A percentile compares a stretch with the other conserved stretches of the same genome.
Conservation (phyloP, 2,888 invertebrate genomes). For the Rosalia funebris region DNA sequence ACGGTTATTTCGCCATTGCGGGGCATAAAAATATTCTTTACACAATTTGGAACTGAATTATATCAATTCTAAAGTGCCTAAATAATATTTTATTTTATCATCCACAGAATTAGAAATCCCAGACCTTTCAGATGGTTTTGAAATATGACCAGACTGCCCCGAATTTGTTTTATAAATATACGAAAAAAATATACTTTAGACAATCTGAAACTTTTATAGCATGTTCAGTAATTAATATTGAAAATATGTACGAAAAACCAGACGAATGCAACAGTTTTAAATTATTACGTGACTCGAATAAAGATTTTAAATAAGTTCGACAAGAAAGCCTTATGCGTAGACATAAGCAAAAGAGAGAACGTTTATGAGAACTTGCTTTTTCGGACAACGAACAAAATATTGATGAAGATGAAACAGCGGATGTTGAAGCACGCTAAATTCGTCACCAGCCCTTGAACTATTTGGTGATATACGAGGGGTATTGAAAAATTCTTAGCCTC, state of each 20-base stretch:
- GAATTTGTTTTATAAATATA: background rate
- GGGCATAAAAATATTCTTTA: background rate
- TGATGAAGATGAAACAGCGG: too few species aligned
- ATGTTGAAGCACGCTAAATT: too few species aligned
- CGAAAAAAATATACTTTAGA: background rate
- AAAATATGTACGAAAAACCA: background rate
- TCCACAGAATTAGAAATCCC: background rate
- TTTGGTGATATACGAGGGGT: too few species aligned
- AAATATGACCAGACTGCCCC: too few species aligned
- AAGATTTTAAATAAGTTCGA: background rate
- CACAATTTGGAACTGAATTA: background rate
- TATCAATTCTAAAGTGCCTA: too few species aligned
- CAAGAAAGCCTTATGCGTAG: background rate
- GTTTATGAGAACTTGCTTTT: background rate
- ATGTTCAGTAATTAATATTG: background rate
- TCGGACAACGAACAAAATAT: too few species aligned
- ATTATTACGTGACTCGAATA: background rate
- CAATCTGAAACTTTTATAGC: background rate
- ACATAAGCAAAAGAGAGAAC: background rate
- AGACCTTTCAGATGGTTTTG: too few species aligned
- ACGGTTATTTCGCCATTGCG: too few species aligned
- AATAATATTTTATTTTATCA: background rate
- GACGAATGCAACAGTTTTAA: background rate
- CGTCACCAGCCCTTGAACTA: too few species aligned
- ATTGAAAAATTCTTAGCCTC: too few species aligned